Percentiles rank a stretch among this genome's conserved stretches.
Conservation (phyloP, 1,140 invertebrate genomes). For the Heliothis virescens region DNA sequence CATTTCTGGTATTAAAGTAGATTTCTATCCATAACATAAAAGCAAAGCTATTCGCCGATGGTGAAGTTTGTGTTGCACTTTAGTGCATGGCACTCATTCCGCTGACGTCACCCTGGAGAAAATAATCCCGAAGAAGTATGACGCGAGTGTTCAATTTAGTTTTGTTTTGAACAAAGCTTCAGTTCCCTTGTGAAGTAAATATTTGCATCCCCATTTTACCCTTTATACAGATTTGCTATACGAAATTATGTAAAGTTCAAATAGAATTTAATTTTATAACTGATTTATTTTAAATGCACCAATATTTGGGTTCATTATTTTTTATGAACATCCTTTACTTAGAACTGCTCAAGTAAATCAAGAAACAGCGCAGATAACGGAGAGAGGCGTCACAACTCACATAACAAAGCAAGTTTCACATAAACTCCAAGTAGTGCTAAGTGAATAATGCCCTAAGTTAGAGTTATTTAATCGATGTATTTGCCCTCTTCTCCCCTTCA, state of each 20-base stretch:
- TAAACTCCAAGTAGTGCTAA: slow-evolving; percentile 26
- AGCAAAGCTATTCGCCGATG: neutral
- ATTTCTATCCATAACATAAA: slow-evolving; percentile 8
- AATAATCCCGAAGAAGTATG: neutral
- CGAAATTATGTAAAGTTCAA: too few species aligned
- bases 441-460: slow-evolving; percentile 23
- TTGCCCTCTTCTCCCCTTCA: slow-evolving; percentile 8
- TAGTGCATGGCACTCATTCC: slow-evolving; percentile 3
- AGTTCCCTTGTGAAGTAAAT: neutral
- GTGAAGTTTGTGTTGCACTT: slow-evolving; percentile 32
- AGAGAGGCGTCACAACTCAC: slow-evolving; percentile 30
- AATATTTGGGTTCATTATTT: too few species aligned
- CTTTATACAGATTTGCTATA: neutral
- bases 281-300: too few species aligned
- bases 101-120: slow-evolving; percentile 21
- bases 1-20: neutral
- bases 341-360: slow-evolving; percentile 6
- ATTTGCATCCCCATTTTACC: neutral
- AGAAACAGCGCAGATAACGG: slow-evolving; percentile 15
- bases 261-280: too few species aligned
- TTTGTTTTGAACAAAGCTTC: slow-evolving; percentile 9
- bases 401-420: slow-evolving; percentile 36
- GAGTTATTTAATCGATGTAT: slow-evolving; percentile 6
- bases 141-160: slow-evolving; percentile 4
- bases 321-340: neutral